phyloP scores from a whole-genome alignment of 2,797 vertebrate species.

The Pseudomugil tenellus region DNA sequence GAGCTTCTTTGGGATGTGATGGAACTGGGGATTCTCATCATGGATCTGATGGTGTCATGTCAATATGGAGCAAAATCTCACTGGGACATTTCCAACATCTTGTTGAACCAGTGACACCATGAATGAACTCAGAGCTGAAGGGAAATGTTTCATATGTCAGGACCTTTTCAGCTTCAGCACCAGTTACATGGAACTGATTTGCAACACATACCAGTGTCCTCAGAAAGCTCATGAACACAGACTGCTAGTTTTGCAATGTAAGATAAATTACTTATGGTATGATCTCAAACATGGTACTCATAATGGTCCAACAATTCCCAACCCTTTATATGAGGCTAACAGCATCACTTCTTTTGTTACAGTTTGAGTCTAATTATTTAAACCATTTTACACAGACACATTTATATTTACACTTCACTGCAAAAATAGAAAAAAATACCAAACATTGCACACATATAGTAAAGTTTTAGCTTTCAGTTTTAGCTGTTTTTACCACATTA shows the following conservation, averaged over 20 bases:
- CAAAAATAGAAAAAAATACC: not conserved
- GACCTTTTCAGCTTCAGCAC: not conserved
- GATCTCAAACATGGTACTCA: not conserved
- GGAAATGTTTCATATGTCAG: slow-evolving; percentile 12
- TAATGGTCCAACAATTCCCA: not conserved
- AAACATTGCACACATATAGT: not conserved
- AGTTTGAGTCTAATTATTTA: not conserved
- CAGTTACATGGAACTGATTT: not conserved
- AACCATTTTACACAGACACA: not conserved
- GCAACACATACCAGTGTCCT: not conserved
- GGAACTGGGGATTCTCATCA: no score
- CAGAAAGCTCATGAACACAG: not conserved
- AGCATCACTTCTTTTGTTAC: not conserved
- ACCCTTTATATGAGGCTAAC: not conserved
- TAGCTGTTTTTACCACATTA: no score
- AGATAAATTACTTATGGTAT: not conserved
- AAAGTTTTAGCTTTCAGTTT: no score
- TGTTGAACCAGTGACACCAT: no score
- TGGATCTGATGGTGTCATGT: no score
- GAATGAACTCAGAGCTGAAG: no score
- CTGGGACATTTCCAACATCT: no score
- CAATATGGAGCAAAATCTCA: no score
- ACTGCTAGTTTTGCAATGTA: not conserved
- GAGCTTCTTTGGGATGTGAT: no score
- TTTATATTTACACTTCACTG: not conserved